phyloP scores from a whole-genome alignment of 2,888 invertebrate genomes.

The Candidula unifasciata region DNA sequence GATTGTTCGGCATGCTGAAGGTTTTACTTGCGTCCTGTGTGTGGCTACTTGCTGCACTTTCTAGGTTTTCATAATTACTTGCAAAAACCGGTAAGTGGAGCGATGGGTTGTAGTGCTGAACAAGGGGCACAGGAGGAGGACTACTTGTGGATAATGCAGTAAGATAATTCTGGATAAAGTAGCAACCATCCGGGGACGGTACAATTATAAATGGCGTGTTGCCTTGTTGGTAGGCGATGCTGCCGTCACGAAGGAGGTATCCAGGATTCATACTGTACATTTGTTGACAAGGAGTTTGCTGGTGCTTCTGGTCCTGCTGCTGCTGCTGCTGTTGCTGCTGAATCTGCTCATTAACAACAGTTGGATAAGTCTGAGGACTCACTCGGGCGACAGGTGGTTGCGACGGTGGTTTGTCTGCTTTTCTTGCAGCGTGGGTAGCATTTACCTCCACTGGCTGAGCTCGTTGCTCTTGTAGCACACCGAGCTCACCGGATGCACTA shows the following conservation, averaged over 20 bases:
- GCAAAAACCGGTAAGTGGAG: neutral
- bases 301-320: neutral
- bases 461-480: neutral
- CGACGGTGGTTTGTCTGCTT: neutral
- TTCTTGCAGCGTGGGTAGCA: neutral
- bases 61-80: neutral
- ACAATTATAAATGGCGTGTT: neutral
- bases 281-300: slow-evolving; percentile 5
- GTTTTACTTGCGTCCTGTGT: neutral
- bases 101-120: neutral
- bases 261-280: neutral
- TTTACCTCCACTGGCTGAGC: neutral
- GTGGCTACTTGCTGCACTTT: neutral
- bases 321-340: slow-evolving; percentile 2
- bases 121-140: neutral
- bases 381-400: slow-evolving; percentile 43
- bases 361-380: slow-evolving; percentile 36
- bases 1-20: neutral
- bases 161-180: slow-evolving; percentile 11
- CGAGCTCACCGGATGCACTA: too few species aligned
- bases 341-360: slow-evolving; percentile 5
- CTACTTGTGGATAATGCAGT: neutral
- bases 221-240: neutral
- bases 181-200: slow-evolving; percentile 3
- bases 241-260: neutral